Conservation (phyloP, 2,888 invertebrate genomes). For the Hecatera dysodea region DNA sequence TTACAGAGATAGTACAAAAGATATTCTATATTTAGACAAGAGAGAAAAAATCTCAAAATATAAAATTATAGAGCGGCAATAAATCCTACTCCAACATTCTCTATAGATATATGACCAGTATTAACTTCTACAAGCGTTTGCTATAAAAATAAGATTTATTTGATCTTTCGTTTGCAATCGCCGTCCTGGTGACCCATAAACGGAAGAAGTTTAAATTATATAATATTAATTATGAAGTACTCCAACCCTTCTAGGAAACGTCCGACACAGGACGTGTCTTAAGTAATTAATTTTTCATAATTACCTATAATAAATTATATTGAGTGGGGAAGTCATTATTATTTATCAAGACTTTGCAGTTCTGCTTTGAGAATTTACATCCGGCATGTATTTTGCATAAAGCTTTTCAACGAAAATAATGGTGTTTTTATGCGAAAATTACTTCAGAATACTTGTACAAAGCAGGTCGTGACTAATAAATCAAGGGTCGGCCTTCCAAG, state of each 20-base stretch:
- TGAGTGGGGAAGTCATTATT: constrained; percentile 37
- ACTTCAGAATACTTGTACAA: background rate
- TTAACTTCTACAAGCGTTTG: constrained; percentile 32
- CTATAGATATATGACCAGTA: constrained; percentile 37
- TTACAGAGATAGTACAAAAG: constrained; percentile 11
- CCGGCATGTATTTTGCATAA: background rate
- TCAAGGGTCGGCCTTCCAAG: no score
- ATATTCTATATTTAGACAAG: constrained; percentile 12
- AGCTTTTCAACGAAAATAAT: background rate
- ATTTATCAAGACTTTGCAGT: constrained; percentile 30
- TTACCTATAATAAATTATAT: constrained; percentile 50
- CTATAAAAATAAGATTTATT: constrained; percentile 53
- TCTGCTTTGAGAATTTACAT: constrained; percentile 6
- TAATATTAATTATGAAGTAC: constrained; percentile 58
- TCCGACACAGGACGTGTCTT: constrained; percentile 47
- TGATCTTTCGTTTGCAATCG: constrained; percentile 44
- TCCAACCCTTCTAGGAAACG: constrained; percentile 57
- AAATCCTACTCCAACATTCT: constrained; percentile 35
- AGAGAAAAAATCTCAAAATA: background rate
- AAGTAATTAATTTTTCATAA: constrained; percentile 61
- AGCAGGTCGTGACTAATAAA: no score
- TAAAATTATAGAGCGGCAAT: constrained; percentile 1
- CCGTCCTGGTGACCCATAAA: constrained; percentile 33
- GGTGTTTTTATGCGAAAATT: background rate
- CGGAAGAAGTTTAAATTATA: constrained; percentile 58